Conservation (phyloP, 2,113 vertebrate species). For the Dryoscopus gambensis region DNA sequence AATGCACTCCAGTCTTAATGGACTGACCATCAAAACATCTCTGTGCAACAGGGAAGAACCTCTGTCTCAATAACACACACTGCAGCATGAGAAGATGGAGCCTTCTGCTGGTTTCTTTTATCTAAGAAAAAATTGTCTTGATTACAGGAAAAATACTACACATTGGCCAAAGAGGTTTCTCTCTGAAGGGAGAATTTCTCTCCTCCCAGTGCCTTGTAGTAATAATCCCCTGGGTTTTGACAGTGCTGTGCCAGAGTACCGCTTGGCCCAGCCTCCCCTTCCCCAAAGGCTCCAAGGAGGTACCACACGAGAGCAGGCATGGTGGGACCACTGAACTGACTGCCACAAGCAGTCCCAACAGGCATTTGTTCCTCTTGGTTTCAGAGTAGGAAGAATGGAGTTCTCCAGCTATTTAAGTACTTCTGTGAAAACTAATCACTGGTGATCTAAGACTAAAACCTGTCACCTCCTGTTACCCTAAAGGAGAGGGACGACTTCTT, state of each 20-base stretch:
- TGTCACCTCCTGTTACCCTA: background rate
- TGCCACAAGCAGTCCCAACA: background rate
- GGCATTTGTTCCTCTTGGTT: background rate
- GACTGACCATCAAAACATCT: background rate
- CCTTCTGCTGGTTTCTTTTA: background rate
- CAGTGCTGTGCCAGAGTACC: background rate
- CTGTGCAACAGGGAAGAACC: background rate
- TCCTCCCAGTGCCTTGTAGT: background rate
- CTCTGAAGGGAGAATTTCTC: background rate
- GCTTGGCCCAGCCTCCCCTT: background rate
- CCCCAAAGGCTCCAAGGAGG: background rate
- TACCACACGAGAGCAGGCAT: rapidly evolving
- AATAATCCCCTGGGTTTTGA: background rate
- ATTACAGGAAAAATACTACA: background rate
- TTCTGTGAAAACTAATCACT: background rate
- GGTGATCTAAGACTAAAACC: background rate
- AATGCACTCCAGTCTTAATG: background rate
- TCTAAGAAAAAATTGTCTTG: background rate
- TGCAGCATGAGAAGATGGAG: background rate
- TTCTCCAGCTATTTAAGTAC: background rate
- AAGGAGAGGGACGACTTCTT: background rate
- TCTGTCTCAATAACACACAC: background rate
- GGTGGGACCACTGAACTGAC: background rate
- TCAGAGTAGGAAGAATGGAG: background rate
- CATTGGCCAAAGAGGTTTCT: background rate